A percentile compares a stretch with the other conserved stretches of the same genome.
Conservation (phyloP, 2,113 vertebrate genomes). For the Tylochromis polylepis region DNA sequence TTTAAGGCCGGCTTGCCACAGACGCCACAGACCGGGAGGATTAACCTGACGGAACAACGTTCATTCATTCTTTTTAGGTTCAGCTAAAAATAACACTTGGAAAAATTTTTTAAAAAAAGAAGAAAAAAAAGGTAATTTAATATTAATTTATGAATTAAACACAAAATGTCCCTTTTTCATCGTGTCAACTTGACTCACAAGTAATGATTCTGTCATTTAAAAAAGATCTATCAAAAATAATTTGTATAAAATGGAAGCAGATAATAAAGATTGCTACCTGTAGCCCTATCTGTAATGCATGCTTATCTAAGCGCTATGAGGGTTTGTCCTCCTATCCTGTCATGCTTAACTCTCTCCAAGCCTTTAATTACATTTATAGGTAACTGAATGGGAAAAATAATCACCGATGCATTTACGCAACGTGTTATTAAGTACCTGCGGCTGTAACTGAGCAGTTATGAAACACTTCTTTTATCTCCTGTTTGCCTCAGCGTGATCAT, state of each 20-base stretch:
- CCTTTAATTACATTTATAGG: not conserved
- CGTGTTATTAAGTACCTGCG: not conserved
- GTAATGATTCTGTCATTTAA: not conserved
- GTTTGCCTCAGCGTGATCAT: not conserved
- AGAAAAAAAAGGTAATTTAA: rapidly evolving
- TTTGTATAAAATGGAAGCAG: not conserved
- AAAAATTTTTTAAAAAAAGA: not conserved
- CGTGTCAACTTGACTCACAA: not conserved
- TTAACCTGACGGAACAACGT: not conserved
- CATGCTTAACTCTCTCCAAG: not conserved
- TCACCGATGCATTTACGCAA: not conserved
- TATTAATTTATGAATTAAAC: not conserved
- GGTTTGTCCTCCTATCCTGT: not conserved
- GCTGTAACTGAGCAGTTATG: not conserved
- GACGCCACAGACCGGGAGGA: not conserved
- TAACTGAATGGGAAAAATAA: not conserved
- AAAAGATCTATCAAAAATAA: too few relatives aligned
- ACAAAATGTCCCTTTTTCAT: not conserved
- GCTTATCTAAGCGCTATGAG: not conserved
- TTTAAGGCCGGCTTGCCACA: not conserved
- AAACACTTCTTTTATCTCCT: not conserved
- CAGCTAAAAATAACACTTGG: not conserved
- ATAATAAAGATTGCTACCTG: not conserved
- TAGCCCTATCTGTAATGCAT: not conserved
- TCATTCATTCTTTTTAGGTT: not conserved